phyloP scores from a whole-genome alignment of 2,113 vertebrate species.

The Bettongia penicillata region DNA sequence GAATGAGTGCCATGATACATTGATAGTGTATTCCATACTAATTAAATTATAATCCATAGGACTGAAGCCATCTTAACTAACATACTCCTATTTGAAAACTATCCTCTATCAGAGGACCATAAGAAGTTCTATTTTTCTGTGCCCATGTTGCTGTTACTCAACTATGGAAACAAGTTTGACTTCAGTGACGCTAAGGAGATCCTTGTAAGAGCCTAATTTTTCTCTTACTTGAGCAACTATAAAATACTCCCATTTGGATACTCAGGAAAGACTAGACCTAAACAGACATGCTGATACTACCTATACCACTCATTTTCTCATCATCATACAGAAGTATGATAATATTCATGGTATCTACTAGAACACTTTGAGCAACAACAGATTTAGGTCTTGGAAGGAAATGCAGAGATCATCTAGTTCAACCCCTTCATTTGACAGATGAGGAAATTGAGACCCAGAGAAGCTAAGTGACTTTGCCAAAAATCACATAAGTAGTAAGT shows the following conservation, averaged over 20 bases:
- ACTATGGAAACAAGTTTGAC: background rate
- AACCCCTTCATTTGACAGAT: background rate
- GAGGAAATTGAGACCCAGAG: background rate
- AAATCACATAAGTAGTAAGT: background rate
- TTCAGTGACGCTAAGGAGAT: no score
- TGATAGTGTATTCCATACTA: background rate
- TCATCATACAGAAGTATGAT: background rate
- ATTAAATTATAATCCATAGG: background rate
- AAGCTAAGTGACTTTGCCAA: background rate
- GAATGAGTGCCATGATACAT: background rate
- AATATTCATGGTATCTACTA: background rate
- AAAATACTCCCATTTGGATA: no score
- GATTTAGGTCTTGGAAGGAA: background rate
- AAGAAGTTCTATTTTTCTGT: background rate
- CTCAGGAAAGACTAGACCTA: no score
- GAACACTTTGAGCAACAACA: background rate
- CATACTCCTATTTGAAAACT: background rate
- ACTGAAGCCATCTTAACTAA: background rate
- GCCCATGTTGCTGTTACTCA: background rate
- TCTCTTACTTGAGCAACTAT: no score
- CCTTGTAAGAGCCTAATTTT: no score
- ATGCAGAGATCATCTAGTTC: background rate
- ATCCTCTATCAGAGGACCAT: background rate
- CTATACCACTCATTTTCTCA: background rate
- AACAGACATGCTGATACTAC: background rate